Evolutionary conservation across 2,113 vertebrate genomes (phyloP).

Genomic region (Mus pahari): DNA sequence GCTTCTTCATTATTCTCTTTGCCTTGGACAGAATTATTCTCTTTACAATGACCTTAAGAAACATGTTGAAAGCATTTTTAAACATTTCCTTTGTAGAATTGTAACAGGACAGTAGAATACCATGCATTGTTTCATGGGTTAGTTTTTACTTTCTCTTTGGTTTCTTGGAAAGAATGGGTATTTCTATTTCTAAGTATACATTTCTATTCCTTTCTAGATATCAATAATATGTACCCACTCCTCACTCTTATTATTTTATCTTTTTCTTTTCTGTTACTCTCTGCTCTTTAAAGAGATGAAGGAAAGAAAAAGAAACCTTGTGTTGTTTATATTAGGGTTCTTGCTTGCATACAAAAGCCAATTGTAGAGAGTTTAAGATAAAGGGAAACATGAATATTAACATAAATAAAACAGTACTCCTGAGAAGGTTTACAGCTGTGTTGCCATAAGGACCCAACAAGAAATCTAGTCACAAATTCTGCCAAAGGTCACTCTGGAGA

Average conservation of each 20-base stretch:
- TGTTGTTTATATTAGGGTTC: not conserved
- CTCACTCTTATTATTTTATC: not conserved
- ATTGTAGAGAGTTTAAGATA: not conserved
- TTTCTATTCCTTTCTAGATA: not conserved
- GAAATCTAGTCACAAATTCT: not conserved
- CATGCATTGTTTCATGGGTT: not conserved
- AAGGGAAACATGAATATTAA: not conserved
- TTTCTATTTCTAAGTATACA: not conserved
- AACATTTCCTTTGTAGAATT: not conserved
- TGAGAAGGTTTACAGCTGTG: not conserved
- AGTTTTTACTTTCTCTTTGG: not conserved
- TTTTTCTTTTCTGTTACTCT: not conserved
- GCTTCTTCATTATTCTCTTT: not conserved
- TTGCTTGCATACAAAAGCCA: not conserved
- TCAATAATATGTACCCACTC: not conserved
- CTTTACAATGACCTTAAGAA: not conserved
- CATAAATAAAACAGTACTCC: not conserved
- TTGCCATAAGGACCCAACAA: not conserved
- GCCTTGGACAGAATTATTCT: not conserved
- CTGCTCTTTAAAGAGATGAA: not conserved
- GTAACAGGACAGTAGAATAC: not conserved
- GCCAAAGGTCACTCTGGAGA: not conserved
- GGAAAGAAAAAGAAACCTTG: too few relatives aligned
- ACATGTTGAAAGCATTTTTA: not conserved
- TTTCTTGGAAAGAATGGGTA: not conserved